Evolutionary conservation across 2,113 vertebrate genomes (phyloP).

Genomic region (Cephalophus harveyi): DNA sequence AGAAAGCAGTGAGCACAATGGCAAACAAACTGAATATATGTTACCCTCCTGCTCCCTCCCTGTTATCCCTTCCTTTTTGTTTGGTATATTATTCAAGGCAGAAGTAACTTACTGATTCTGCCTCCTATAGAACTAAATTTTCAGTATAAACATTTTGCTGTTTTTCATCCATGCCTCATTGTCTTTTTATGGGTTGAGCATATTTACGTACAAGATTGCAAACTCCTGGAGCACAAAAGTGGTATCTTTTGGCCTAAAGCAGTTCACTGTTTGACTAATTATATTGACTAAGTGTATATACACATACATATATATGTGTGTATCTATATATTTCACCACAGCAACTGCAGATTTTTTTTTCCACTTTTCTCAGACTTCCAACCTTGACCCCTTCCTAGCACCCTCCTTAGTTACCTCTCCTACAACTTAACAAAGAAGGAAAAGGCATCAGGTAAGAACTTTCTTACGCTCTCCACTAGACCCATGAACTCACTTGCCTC

Average conservation of each 20-base stretch:
- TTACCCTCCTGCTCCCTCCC: not conserved
- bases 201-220: not conserved
- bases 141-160: not conserved
- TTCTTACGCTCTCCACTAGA: not conserved
- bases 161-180: not conserved
- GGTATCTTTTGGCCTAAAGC: not conserved
- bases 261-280: not conserved
- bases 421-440: not conserved
- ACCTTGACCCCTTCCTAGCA: not conserved
- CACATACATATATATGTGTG: accelerated
- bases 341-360: not conserved
- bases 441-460: not conserved
- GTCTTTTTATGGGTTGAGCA: not conserved
- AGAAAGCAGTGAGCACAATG: not conserved
- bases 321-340: not conserved
- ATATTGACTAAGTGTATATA: not conserved
- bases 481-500: not conserved
- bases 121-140: not conserved
- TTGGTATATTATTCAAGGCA: not conserved
- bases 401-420: not conserved
- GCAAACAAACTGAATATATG: not conserved
- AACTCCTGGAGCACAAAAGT: not conserved
- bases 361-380: not conserved
- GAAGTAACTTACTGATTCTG: not conserved
- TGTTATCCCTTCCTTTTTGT: not conserved